These are phyloP conservation scores for Cyprinella venusta DNA, from an alignment of 2,797 vertebrate species.

Conservation along the genomic window DNA sequence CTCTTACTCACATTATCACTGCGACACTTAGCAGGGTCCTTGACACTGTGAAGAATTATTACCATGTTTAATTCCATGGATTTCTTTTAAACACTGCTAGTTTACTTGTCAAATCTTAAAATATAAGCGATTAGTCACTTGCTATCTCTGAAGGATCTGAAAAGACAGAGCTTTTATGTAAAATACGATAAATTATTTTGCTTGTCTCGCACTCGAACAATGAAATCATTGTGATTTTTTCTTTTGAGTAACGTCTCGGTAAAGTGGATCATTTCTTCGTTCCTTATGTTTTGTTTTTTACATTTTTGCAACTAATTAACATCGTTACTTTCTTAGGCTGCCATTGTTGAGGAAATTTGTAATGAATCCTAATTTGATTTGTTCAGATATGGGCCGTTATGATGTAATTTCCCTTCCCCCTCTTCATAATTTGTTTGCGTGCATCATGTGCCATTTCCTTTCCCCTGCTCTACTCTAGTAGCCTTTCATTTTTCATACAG, in stretches of 20 bases:
- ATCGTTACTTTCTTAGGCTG: slow-evolving; percentile 28
- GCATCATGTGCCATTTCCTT: slow-evolving; percentile 55
- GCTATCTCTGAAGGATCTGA: neutral
- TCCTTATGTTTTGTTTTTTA: neutral
- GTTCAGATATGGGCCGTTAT: slow-evolving; percentile 46
- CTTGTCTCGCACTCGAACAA: neutral
- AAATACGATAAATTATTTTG: neutral
- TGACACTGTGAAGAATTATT: slow-evolving; percentile 11
- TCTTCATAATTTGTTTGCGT: slow-evolving; percentile 51
- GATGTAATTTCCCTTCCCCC: slow-evolving; percentile 56
- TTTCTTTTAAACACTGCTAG: neutral
- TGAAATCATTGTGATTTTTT: neutral
- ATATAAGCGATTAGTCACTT: neutral
- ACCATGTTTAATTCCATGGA: neutral
- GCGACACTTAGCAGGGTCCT: slow-evolving; percentile 18
- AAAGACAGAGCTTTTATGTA: neutral
- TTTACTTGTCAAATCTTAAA: slow-evolving; percentile 5
- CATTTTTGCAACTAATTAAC: slow-evolving; percentile 22
- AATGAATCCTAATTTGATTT: slow-evolving; percentile 40
- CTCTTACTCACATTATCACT: slow-evolving; percentile 34
- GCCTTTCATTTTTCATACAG: slow-evolving; percentile 26
- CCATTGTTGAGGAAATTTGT: slow-evolving; percentile 33
- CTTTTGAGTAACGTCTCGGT: neutral
- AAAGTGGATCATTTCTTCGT: neutral
- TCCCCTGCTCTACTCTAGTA: slow-evolving; percentile 14